Percentiles rank a stretch among this genome's conserved stretches.
phyloP scores from a whole-genome alignment of 2,113 vertebrate genomes.

The Castor canadensis region DNA sequence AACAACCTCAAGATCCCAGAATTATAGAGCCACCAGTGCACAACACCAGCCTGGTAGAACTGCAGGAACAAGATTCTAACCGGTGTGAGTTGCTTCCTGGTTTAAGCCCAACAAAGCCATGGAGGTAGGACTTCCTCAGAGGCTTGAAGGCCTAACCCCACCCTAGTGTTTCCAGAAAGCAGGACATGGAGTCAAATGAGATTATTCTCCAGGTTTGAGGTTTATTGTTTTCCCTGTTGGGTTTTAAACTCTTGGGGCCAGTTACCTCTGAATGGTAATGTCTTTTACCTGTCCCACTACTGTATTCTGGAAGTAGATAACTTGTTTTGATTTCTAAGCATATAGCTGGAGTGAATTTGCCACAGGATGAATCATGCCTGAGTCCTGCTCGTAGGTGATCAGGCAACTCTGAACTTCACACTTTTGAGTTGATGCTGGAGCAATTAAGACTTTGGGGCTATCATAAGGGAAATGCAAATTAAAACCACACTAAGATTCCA shows the following conservation, averaged over 20 bases:
- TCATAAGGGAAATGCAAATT: too few species aligned
- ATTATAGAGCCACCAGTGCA: background rate
- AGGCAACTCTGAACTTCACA: background rate
- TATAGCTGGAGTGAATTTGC: background rate
- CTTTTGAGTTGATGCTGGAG: background rate
- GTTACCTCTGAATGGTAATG: background rate
- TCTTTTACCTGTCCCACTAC: background rate
- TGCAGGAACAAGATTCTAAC: background rate
- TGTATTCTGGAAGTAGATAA: too few species aligned
- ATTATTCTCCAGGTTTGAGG: background rate
- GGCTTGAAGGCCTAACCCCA: background rate
- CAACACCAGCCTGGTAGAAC: background rate
- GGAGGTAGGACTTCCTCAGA: too few species aligned
- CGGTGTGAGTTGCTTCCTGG: background rate
- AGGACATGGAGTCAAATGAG: background rate
- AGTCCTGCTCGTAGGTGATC: background rate
- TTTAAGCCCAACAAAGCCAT: background rate
- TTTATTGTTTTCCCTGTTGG: background rate
- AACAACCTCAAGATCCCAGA: background rate
- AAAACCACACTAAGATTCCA: too few species aligned
- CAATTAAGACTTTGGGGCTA: background rate
- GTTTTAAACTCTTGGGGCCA: background rate
- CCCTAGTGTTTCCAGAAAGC: background rate
- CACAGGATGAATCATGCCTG: background rate
- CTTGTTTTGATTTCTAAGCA: too few species aligned